Evolutionary conservation across 2,113 vertebrate species (phyloP).

Genomic region (Marcusenius ussheri): DNA sequence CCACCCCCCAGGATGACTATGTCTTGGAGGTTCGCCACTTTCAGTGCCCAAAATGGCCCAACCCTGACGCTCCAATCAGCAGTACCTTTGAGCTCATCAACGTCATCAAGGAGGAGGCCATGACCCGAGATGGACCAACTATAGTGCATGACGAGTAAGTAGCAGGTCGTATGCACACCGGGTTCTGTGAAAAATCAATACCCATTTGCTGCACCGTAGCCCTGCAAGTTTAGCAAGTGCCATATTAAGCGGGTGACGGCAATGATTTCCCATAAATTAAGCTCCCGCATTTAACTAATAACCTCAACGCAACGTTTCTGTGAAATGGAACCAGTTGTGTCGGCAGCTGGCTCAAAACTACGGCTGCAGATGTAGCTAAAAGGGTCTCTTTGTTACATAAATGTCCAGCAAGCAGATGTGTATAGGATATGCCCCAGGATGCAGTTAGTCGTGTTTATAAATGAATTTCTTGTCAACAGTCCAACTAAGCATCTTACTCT

Average conservation of each 20-base stretch:
- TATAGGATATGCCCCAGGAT: background rate
- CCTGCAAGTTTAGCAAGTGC: background rate
- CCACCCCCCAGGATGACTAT: conserved; percentile 76
- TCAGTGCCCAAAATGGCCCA: conserved; percentile 95
- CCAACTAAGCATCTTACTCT: background rate
- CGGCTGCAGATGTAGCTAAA: background rate
- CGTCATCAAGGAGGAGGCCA: conserved; percentile 87
- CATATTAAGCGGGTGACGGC: background rate
- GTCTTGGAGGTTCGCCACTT: conserved; percentile 92
- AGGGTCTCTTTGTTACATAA: background rate
- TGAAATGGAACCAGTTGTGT: background rate
- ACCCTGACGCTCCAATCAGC: conserved; percentile 84
- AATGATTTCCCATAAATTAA: background rate
- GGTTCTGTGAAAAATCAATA: background rate
- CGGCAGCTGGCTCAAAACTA: background rate
- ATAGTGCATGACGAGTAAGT: conserved; percentile 93
- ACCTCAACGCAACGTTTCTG: background rate
- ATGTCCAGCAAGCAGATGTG: background rate
- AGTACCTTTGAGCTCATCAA: conserved; percentile 92
- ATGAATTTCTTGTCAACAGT: background rate
- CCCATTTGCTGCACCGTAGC: background rate
- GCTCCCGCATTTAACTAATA: background rate
- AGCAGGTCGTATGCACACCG: background rate
- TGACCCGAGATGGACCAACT: conserved; percentile 83
- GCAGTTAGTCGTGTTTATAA: background rate